A percentile compares a stretch with the other conserved stretches of the same genome.
phyloP scores from a whole-genome alignment of 1,140 invertebrate species.

The Tigriopus japonicus region DNA sequence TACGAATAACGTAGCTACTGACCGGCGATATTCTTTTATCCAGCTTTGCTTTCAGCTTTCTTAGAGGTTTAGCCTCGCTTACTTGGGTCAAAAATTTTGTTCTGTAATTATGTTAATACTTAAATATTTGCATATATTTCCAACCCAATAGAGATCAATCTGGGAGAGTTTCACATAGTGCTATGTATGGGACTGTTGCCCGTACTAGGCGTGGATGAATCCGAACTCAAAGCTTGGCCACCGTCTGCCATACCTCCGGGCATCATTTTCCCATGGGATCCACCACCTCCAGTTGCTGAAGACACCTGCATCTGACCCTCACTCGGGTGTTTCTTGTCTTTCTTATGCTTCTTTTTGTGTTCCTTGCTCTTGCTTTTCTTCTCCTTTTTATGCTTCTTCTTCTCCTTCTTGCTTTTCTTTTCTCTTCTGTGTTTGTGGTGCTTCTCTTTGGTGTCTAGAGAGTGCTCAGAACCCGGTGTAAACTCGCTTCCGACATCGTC shows the following conservation, averaged over 20 bases:
- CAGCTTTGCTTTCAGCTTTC: no score
- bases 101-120: no score
- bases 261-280: neutral
- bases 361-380: constrained; percentile 28
- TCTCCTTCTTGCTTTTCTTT: constrained; percentile 40
- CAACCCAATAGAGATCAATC: no score
- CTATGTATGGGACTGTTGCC: constrained; percentile 1
- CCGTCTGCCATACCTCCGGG: neutral
- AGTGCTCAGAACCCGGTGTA: no score
- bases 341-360: constrained; percentile 25
- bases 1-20: no score
- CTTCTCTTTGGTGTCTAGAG: constrained; percentile 27
- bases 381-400: constrained; percentile 38
- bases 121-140: no score
- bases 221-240: constrained; percentile 1
- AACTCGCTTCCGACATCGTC: no score
- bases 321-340: neutral
- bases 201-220: constrained; percentile 1
- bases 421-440: constrained; percentile 53
- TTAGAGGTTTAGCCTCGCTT: no score
- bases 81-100: no score
- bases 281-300: neutral
- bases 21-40: no score
- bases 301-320: neutral
- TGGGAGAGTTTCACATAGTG: neutral